phyloP scores from a whole-genome alignment of 2,113 vertebrate genomes.

The Spea bombifrons region DNA sequence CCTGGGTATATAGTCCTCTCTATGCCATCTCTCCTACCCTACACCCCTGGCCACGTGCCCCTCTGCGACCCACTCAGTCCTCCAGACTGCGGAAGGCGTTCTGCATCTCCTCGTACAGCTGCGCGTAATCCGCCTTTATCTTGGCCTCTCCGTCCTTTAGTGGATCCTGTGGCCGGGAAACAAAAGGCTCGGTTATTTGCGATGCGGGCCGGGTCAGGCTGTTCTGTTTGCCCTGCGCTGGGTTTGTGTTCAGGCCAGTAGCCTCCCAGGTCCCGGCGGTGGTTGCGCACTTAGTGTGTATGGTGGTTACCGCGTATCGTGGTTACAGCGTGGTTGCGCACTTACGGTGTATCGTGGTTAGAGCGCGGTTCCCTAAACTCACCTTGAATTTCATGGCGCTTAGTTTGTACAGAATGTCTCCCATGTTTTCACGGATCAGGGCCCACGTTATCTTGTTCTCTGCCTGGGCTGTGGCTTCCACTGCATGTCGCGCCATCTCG shows the following conservation, averaged over 20 bases:
- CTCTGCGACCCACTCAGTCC: conserved; percentile 33
- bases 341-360: not conserved
- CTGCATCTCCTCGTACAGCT: conserved; percentile 59
- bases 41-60: not conserved
- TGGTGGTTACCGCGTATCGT: too few species aligned
- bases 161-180: conserved; percentile 48
- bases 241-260: too few species aligned
- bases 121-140: conserved; percentile 45
- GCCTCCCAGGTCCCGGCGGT: too few species aligned
- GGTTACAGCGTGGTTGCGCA: too few species aligned
- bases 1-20: not conserved
- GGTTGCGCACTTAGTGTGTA: too few species aligned
- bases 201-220: too few species aligned
- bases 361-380: not conserved
- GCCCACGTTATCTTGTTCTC: conserved; percentile 56
- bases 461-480: conserved; percentile 48
- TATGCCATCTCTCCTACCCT: not conserved
- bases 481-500: conserved; percentile 53
- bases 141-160: conserved; percentile 54
- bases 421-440: conserved; percentile 53
- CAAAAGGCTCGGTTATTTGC: not conserved
- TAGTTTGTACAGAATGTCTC: conserved; percentile 56
- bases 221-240: too few species aligned
- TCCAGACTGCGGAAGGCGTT: conserved; percentile 55
- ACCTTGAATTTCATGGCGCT: conserved; percentile 62